A percentile compares a stretch with the other conserved stretches of the same genome.
Conservation (phyloP, 2,888 invertebrate genomes). For the Cistogaster globosa region DNA sequence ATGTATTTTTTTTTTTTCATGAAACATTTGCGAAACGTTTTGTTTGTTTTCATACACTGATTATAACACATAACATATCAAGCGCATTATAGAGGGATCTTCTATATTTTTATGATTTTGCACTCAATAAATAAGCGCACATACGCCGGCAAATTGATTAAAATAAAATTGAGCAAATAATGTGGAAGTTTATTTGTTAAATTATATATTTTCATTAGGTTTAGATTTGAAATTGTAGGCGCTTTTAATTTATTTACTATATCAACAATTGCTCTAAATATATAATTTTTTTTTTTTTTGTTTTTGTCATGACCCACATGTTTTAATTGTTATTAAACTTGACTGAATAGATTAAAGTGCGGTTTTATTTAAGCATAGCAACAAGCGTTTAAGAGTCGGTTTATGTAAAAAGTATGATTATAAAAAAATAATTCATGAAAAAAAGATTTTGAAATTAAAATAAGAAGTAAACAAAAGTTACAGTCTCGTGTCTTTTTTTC, state of each 20-base stretch:
- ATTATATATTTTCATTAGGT: neutral
- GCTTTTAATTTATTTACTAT: constrained; percentile 1
- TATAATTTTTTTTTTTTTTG: neutral
- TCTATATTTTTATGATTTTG: too few relatives aligned
- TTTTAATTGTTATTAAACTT: constrained; percentile 13
- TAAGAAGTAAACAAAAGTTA: too few relatives aligned
- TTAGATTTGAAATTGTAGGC: constrained; percentile 50
- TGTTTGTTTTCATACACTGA: too few relatives aligned
- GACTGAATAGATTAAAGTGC: constrained; percentile 9
- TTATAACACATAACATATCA: too few relatives aligned
- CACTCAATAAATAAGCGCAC: neutral
- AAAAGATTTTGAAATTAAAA: too few relatives aligned
- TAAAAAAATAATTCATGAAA: too few relatives aligned
- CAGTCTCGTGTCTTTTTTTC: too few relatives aligned
- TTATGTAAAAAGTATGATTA: too few relatives aligned
- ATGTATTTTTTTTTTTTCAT: too few relatives aligned
- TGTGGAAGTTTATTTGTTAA: neutral
- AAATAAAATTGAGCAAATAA: neutral
- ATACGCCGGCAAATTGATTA: constrained; percentile 11
- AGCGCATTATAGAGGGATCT: too few relatives aligned
- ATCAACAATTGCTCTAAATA: constrained; percentile 8
- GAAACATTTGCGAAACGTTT: too few relatives aligned
- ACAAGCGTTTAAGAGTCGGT: neutral
- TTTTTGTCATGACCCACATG: constrained; percentile 53
- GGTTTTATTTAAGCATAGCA: constrained; percentile 11